phyloP scores from a whole-genome alignment of 2,797 vertebrate genomes.

The Chrosomus eos region DNA sequence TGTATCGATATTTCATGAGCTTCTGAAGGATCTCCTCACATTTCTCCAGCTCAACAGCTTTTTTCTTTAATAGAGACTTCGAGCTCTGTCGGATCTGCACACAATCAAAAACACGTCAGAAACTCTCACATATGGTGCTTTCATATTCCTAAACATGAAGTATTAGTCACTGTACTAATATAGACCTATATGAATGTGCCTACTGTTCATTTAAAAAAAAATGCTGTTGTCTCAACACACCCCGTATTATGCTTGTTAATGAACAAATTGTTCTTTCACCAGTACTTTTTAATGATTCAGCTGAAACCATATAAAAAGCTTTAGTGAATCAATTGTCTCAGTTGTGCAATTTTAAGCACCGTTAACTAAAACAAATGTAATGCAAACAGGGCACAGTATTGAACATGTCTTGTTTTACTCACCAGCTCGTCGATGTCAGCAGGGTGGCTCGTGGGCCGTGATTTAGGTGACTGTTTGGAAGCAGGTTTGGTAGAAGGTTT shows the following conservation, averaged over 20 bases:
- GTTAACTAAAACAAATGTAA: neutral
- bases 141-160: neutral
- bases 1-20: slow-evolving; percentile 91
- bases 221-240: neutral
- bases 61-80: slow-evolving; percentile 77
- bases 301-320: neutral
- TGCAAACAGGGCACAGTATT: neutral
- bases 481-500: slow-evolving; percentile 28
- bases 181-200: too few species aligned
- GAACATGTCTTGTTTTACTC: slow-evolving; percentile 58
- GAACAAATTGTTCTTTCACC: neutral
- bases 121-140: neutral
- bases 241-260: neutral
- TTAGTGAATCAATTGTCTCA: too few species aligned
- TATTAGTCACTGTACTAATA: too few species aligned
- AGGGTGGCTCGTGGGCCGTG: slow-evolving; percentile 75
- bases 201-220: neutral
- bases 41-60: slow-evolving; percentile 88
- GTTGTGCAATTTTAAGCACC: too few species aligned
- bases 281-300: neutral
- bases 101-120: slow-evolving; percentile 10
- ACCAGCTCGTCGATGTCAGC: slow-evolving; percentile 96
- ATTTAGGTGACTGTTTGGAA: slow-evolving; percentile 66
- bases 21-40: slow-evolving; percentile 95
- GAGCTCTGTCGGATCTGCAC: slow-evolving; percentile 87